Percentiles rank a stretch among this genome's conserved stretches.
Evolutionary conservation across 1,140 invertebrate species (phyloP).

Genomic region (Aphelinus certus): DNA sequence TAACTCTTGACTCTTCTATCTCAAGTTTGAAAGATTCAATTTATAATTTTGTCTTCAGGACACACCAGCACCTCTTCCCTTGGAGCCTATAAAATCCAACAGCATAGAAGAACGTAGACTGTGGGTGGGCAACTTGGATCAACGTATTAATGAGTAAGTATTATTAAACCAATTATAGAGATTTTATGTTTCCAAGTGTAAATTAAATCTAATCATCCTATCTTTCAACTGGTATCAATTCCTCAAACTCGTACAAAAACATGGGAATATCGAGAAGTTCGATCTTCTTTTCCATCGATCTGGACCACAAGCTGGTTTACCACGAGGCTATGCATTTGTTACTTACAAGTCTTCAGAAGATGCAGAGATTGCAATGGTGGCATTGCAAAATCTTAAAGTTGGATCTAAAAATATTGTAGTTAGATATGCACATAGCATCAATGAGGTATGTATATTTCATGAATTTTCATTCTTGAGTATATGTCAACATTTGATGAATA

Average conservation of each 20-base stretch:
- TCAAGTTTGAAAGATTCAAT: not conserved
- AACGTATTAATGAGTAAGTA: constrained; percentile 91
- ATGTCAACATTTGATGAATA: constrained; percentile 18
- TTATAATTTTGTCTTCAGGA: constrained; percentile 18
- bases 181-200: not conserved
- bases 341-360: constrained; percentile 78
- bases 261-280: constrained; percentile 92
- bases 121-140: constrained; percentile 91
- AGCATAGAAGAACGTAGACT: constrained; percentile 77
- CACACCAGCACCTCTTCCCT: constrained; percentile 65
- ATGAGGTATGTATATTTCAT: constrained; percentile 67
- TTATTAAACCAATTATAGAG: constrained; percentile 47
- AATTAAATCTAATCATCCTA: constrained; percentile 45
- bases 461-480: constrained; percentile 30
- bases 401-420: constrained; percentile 81
- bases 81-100: constrained; percentile 69
- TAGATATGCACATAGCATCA: constrained; percentile 82
- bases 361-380: constrained; percentile 73
- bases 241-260: constrained; percentile 92
- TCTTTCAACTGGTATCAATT: constrained; percentile 86
- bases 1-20: not conserved
- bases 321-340: constrained; percentile 93
- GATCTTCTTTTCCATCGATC: constrained; percentile 92
- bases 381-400: constrained; percentile 79
- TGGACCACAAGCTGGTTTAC: constrained; percentile 86